Conservation (phyloP, 2,113 vertebrate genomes). For the Albula glossodonta region DNA sequence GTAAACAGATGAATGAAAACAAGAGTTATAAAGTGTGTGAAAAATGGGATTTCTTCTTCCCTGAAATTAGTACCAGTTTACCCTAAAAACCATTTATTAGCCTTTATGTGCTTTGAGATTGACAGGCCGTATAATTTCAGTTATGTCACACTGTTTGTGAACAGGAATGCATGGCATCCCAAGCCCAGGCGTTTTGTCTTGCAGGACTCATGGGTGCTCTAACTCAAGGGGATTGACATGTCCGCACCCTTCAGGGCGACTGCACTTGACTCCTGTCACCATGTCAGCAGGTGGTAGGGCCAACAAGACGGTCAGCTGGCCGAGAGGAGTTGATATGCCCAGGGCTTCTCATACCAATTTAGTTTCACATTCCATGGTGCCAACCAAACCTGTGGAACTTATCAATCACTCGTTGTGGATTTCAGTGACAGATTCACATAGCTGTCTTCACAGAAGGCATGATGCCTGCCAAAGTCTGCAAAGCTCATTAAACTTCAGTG, state of each 20-base stretch:
- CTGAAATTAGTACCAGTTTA: neutral
- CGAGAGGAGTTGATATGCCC: neutral
- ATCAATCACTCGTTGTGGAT: too few relatives aligned
- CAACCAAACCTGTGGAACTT: too few relatives aligned
- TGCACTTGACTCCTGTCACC: neutral
- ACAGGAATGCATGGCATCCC: constrained; percentile 8
- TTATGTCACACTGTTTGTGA: neutral
- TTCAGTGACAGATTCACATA: too few relatives aligned
- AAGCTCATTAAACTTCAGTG: neutral
- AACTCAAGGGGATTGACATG: constrained; percentile 2
- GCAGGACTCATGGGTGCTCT: neutral
- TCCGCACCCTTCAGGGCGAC: neutral
- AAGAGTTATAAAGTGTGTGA: too few relatives aligned
- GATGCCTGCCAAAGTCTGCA: neutral
- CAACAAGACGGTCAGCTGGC: neutral
- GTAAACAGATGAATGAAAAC: too few relatives aligned
- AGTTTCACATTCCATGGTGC: neutral
- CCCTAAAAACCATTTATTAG: neutral
- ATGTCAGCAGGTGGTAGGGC: neutral
- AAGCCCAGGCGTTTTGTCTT: neutral
- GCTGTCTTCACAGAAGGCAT: too few relatives aligned
- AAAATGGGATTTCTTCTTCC: neutral
- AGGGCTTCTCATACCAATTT: neutral
- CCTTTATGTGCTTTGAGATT: neutral
- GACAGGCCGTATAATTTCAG: neutral